Conservation (phyloP, 2,888 invertebrate genomes). For the Pheosia tremula region DNA sequence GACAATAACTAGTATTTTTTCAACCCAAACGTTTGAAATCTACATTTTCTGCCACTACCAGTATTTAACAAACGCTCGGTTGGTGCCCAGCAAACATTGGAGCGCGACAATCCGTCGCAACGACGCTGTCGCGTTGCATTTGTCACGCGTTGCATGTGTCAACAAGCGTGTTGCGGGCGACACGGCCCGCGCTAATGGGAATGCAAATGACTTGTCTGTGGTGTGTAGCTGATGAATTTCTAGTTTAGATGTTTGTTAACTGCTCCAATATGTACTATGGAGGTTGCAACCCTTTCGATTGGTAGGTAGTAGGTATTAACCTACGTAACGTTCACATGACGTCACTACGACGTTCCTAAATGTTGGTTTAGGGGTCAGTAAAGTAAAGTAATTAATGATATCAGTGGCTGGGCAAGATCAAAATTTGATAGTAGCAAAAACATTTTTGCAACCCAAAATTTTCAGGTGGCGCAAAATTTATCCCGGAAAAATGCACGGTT, state of each 20-base stretch:
- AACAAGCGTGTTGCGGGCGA: constrained; percentile 40
- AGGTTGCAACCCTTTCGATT: too few species aligned
- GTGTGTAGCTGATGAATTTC: background rate
- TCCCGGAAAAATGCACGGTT: too few species aligned
- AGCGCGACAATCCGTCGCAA: background rate
- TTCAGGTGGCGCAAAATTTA: too few species aligned
- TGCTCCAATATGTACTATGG: background rate
- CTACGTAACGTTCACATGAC: too few species aligned
- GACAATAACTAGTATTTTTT: too few species aligned
- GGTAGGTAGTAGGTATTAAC: too few species aligned
- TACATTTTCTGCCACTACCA: background rate
- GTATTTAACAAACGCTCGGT: background rate
- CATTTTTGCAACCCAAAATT: too few species aligned
- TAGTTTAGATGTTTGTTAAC: background rate
- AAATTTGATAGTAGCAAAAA: too few species aligned
- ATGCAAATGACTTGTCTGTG: constrained; percentile 36
- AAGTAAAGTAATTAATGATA: too few species aligned
- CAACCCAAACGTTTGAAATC: background rate
- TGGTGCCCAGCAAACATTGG: constrained; percentile 9
- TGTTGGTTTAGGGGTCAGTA: too few species aligned
- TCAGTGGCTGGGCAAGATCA: too few species aligned
- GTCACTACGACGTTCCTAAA: too few species aligned
- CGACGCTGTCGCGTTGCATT: constrained; percentile 10
- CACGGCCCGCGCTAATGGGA: constrained; percentile 34
- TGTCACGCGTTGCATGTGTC: constrained; percentile 32